These are phyloP conservation scores for Pagrus major DNA, from an alignment of 2,113 vertebrate genomes.

Conservation along the genomic window DNA sequence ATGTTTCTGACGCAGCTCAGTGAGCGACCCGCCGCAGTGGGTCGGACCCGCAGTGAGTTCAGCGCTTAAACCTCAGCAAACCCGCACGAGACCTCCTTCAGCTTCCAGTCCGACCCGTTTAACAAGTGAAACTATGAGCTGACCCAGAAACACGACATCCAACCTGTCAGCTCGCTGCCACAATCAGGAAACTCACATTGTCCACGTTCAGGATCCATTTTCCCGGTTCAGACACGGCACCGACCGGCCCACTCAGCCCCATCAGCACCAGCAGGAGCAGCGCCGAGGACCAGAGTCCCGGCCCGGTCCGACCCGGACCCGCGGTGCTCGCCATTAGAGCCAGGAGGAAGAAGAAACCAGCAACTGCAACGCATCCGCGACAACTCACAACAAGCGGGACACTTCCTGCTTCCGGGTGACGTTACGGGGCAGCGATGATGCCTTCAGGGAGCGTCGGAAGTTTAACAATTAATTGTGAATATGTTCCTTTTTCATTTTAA, in stretches of 20 bases:
- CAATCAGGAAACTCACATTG: conserved; percentile 76
- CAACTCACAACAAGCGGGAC: conserved; percentile 57
- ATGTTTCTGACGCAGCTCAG: neutral
- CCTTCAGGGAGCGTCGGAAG: conserved; percentile 9
- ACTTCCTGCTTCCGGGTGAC: conserved; percentile 59
- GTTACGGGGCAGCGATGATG: neutral
- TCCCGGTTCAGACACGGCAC: conserved; percentile 77
- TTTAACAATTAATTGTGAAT: accelerated
- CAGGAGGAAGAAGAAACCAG: neutral
- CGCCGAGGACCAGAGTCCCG: neutral
- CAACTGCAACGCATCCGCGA: conserved; percentile 1
- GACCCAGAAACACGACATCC: too few relatives aligned
- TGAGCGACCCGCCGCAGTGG: neutral
- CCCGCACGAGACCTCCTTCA: too few relatives aligned
- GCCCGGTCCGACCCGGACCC: conserved; percentile 1
- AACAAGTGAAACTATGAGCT: neutral
- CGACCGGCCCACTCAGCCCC: neutral
- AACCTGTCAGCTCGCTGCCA: neutral
- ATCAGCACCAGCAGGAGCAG: conserved; percentile 56
- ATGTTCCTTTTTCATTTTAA: neutral
- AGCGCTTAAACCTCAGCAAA: neutral
- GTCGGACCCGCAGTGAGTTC: too few relatives aligned
- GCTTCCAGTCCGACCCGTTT: neutral
- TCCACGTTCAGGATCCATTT: conserved; percentile 75
- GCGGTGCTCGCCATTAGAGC: conserved; percentile 63